phyloP scores from a whole-genome alignment of 2,113 vertebrate species.

The Osmerus eperlanus region DNA sequence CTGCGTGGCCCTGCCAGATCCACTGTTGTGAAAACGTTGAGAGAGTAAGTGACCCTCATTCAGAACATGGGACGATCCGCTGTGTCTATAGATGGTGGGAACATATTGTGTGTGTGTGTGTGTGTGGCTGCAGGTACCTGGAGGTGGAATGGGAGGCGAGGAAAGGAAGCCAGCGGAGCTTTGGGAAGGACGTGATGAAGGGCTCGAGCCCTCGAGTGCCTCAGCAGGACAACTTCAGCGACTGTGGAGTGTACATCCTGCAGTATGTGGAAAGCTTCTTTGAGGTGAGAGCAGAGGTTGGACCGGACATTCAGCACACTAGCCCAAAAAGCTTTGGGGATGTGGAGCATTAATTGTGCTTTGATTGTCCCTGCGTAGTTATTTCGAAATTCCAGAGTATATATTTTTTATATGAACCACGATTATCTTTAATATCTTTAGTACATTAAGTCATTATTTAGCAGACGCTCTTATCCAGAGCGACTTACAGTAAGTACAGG shows the following conservation, averaged over 20 bases:
- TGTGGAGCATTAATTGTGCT: too few relatives aligned
- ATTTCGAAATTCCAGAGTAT: too few relatives aligned
- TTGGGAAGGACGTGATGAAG: conserved; percentile 94
- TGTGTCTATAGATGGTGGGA: neutral
- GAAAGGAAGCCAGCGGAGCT: conserved; percentile 84
- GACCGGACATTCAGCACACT: neutral
- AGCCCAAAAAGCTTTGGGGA: too few relatives aligned
- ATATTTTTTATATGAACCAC: neutral
- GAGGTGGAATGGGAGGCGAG: conserved; percentile 98
- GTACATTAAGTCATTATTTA: too few relatives aligned
- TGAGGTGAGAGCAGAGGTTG: conserved; percentile 75
- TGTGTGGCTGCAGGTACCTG: conserved; percentile 78
- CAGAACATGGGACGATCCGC: neutral
- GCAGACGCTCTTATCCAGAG: too few relatives aligned
- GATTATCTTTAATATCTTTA: too few relatives aligned
- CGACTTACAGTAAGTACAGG: too few relatives aligned
- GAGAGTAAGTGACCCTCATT: conserved; percentile 84
- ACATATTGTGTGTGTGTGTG: neutral
- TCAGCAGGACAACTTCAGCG: conserved; percentile 98
- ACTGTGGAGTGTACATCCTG: conserved; percentile 93
- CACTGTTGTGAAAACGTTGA: conserved; percentile 90
- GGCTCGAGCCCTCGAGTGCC: conserved; percentile 96
- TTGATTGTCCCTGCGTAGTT: too few relatives aligned
- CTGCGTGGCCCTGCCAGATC: conserved; percentile 89
- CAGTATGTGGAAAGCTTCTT: conserved; percentile 99